Percentiles rank a stretch among this genome's conserved stretches.
Conservation (phyloP, 2,113 vertebrate genomes). For the Miniopterus natalensis region DNA sequence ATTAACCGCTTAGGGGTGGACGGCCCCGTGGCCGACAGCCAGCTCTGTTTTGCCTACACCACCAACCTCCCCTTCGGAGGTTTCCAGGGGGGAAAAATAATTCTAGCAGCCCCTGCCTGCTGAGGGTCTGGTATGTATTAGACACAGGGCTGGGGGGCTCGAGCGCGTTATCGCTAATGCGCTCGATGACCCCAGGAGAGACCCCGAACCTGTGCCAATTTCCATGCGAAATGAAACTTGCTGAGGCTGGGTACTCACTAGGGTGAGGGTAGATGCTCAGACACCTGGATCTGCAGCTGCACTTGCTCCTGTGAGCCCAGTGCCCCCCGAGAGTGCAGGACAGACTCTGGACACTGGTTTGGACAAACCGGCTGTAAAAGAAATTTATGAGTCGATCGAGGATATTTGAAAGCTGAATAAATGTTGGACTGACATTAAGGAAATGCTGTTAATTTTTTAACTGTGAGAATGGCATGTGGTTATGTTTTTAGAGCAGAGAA, state of each 20-base stretch:
- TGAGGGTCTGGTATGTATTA: not conserved
- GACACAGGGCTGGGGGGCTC: not conserved
- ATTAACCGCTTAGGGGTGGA: not conserved
- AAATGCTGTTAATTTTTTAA: not conserved
- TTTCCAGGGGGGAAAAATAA: not conserved
- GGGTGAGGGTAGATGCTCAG: no score
- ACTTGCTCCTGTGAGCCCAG: not conserved
- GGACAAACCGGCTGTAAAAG: not conserved
- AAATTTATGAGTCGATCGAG: not conserved
- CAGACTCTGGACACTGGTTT: not conserved
- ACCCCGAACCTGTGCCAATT: not conserved
- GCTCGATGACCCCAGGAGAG: not conserved
- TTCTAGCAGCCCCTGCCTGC: not conserved
- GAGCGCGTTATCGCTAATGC: accelerated
- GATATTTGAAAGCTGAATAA: not conserved
- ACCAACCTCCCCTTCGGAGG: not conserved
- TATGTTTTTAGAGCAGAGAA: not conserved
- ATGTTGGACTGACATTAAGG: not conserved
- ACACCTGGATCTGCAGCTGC: accelerated
- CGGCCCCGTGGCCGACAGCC: not conserved
- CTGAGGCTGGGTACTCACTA: not conserved
- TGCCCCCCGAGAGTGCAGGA: not conserved
- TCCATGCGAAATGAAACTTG: not conserved
- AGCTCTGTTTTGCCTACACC: constrained; percentile 18
- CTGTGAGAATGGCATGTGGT: not conserved